Evolutionary conservation across 2,888 invertebrate genomes (phyloP), one percentile per base, ranked within the genome.

Genomic region (Agrochola lychnidis): DNA sequence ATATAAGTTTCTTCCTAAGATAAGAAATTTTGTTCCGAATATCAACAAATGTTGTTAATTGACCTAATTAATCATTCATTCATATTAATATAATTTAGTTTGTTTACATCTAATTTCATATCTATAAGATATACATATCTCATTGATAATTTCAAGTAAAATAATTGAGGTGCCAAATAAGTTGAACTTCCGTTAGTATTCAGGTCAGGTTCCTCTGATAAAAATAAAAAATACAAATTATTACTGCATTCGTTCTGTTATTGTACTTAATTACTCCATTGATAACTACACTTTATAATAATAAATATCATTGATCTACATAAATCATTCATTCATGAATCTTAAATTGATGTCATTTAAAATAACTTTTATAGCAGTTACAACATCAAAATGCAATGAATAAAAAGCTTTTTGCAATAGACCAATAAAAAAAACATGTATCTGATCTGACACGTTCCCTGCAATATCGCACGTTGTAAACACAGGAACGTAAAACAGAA

Each of bases 401-500:
- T 69, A 42, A 62, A 56, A 30, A 51, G 12, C 12, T 22, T 51
- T 64, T 66, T 36, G 14, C 12, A 72, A n/a, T 48, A 48, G 12
- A 51, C n/a, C 12, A 51, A 30, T 30, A 68, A 53, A 77, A 79
- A 84, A 81, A 66, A 78, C 1, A 22, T 40, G 1, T 25, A 48
- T 68, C 57, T 6, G 12, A 78, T 68, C 57, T 6, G 14, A 78
- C 73, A 64, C 51, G 51, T 16, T 56, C 70, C 51, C 22, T 62
- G 76, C 74, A 70, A 85, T 82, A 81, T 84, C 75, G 81, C 78
- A 87, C 87, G 78, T 87, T 51, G 77, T 79, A 81, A 82, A 86
- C 82, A 81, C 73, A 81, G 73, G 68, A 83, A 78, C 74, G 76
- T 84, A 88, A 88, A 91, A 86, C 88, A 87, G 86, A 89, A 84